These are phyloP conservation scores for Actinopyga echinites DNA, from an alignment of 53 echinoderm and acorn worm species.

Conservation along the genomic window DNA sequence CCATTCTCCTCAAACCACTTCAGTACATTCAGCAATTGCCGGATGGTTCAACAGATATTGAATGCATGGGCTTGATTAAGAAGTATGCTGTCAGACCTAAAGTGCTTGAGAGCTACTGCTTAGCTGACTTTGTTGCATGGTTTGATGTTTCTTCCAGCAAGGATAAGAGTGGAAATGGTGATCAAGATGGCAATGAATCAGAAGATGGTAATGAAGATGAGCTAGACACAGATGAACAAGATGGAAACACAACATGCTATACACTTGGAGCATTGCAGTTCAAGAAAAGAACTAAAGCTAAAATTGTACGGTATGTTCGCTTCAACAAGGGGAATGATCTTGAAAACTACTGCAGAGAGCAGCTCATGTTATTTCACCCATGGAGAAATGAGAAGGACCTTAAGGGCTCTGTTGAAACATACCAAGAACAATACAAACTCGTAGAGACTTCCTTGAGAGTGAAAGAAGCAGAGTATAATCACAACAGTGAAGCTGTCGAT, in stretches of 20 bases:
- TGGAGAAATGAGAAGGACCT: slow-evolving; percentile 29
- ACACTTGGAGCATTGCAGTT: neutral
- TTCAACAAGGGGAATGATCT: slow-evolving; percentile 45
- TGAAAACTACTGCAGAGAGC: slow-evolving; percentile 67
- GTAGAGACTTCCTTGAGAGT: neutral
- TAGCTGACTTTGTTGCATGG: too few relatives aligned
- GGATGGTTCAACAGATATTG: slow-evolving; percentile 57
- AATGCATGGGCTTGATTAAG: slow-evolving; percentile 35
- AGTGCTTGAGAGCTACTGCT: too few relatives aligned
- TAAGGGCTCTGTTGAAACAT: slow-evolving; percentile 35
- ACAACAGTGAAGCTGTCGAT: neutral
- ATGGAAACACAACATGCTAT: neutral
- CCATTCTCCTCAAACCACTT: slow-evolving; percentile 41
- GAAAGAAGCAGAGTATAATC: too few relatives aligned
- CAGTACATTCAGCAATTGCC: slow-evolving; percentile 45
- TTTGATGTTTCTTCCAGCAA: neutral
- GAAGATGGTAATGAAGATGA: slow-evolving; percentile 37
- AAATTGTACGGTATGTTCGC: slow-evolving; percentile 57
- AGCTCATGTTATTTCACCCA: too few relatives aligned
- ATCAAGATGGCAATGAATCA: neutral
- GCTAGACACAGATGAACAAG: neutral
- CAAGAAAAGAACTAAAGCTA: too few relatives aligned
- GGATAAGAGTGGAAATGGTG: neutral
- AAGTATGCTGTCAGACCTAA: too few relatives aligned
- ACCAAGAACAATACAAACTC: slow-evolving; percentile 45